Evolutionary conservation across 1,140 invertebrate genomes (phyloP), one percentile per base, ranked within the genome.

Genomic region (Harpegnathos saltator): DNA sequence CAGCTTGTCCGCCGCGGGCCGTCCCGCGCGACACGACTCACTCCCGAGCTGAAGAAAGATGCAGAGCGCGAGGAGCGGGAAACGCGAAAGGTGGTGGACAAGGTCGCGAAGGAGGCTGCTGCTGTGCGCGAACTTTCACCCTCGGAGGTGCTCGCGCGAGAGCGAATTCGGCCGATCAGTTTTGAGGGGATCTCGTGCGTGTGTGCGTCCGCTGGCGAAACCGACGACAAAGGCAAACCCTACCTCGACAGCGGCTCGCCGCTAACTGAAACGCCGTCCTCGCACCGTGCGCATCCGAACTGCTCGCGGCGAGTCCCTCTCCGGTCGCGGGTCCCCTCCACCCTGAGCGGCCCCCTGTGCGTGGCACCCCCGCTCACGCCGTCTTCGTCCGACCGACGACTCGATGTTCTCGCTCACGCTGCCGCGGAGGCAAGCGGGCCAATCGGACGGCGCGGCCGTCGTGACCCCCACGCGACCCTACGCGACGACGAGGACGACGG

Each of bases 221-320:
- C 48, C 74, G 65, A 71, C 77, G 50, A 82, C 29, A 50, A 84
- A 83, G 75, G 63, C 38, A 11, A 11, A 90, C 85, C 78, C 85
- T 89, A 74, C 50, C 83, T 85, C 84, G 63, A 48, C 85, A 91
- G 91, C 94, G 93, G 93, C 90, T 92, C 89, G 91, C 93, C 94
- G 92, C 93, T 92, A 91, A 94, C 93, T 94, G 91, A 94, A 89
- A 88, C 89, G 29, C 81, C 81, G 75, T 83, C 54, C 82, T 73
- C 69, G 77, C 69, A 72, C 82, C 73, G 74, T 82, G 78, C 82
- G 87, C 90, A 86, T 89, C 88, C 90, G 88, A 90, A 91, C 91
- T 90, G 89, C 88, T 89, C 88, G n/a, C 62, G 62, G 38, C 63
- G 87, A 90, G 89, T 91, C 91, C 89, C 91, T 88, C 89, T 88